Conservation (phyloP, 2,113 vertebrate species). For the Albula glossodonta region DNA sequence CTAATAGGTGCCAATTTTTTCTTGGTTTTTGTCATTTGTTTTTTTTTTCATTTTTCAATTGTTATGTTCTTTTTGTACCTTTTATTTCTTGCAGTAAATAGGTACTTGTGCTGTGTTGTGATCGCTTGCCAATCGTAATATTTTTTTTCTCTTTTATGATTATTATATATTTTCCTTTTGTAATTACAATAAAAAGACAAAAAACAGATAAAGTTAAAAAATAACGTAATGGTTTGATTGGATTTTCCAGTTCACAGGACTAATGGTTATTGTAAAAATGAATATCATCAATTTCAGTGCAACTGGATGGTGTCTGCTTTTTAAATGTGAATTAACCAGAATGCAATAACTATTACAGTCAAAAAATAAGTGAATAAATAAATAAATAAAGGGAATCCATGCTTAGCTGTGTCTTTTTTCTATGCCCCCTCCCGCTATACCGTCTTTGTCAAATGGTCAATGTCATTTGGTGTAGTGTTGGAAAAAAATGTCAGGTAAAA, state of each 20-base stretch:
- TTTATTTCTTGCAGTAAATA: slow-evolving; percentile 75
- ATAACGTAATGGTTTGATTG: slow-evolving; percentile 87
- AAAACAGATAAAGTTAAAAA: slow-evolving; percentile 57
- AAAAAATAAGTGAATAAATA: slow-evolving; percentile 73
- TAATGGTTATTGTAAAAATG: slow-evolving; percentile 95
- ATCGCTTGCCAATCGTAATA: slow-evolving; percentile 96
- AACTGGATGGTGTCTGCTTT: slow-evolving; percentile 96
- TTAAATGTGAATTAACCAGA: slow-evolving; percentile 99
- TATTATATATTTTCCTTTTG: slow-evolving; percentile 81
- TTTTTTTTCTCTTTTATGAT: slow-evolving; percentile 85
- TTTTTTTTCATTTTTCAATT: slow-evolving; percentile 36
- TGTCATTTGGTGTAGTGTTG: background rate
- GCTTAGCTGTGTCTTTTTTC: slow-evolving; percentile 59
- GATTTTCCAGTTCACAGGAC: slow-evolving; percentile 96
- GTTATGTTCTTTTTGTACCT: slow-evolving; percentile 61
- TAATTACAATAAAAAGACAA: slow-evolving; percentile 85
- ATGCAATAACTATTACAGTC: slow-evolving; percentile 96
- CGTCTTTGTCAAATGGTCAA: background rate
- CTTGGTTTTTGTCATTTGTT: slow-evolving; percentile 36
- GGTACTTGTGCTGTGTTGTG: slow-evolving; percentile 98
- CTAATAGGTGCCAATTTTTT: slow-evolving; percentile 81
- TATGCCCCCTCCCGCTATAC: background rate
- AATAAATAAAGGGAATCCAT: slow-evolving; percentile 85
- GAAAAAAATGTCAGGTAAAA: background rate
- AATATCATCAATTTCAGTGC: slow-evolving; percentile 94